These are phyloP conservation scores for Ips typographus DNA, from an alignment of 1,140 invertebrate genomes.

Conservation along the genomic window DNA sequence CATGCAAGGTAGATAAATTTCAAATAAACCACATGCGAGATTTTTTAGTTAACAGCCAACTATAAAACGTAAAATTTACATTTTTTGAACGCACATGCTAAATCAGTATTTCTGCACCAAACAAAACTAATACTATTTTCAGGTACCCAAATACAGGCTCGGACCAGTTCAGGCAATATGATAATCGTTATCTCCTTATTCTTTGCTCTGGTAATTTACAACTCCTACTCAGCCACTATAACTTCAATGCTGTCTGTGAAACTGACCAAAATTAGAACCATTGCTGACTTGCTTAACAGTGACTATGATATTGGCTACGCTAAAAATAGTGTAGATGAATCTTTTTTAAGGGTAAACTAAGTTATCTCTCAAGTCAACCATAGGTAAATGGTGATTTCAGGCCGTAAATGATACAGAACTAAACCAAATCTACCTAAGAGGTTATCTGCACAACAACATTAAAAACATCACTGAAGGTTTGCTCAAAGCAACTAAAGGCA, in stretches of 20 bases:
- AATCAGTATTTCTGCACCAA: no score
- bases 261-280: constrained; percentile 58
- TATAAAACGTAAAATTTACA: no score
- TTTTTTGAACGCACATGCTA: no score
- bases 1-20: constrained; percentile 54
- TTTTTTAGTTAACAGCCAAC: no score
- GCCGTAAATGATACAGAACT: constrained; percentile 36
- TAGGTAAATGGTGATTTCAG: neutral
- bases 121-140: constrained; percentile 5
- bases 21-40: no score
- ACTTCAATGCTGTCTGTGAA: constrained; percentile 65
- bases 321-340: constrained; percentile 55
- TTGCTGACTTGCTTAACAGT: constrained; percentile 60
- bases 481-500: constrained; percentile 32
- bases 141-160: constrained; percentile 62
- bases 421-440: constrained; percentile 42
- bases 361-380: neutral
- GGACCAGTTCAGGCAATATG: constrained; percentile 58
- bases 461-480: constrained; percentile 39
- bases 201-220: constrained; percentile 57
- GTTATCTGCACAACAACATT: constrained; percentile 38
- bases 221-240: constrained; percentile 59
- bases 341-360: constrained; percentile 54
- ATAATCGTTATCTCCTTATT: constrained; percentile 60
- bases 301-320: constrained; percentile 63